A percentile compares a stretch with the other conserved stretches of the same genome.
These are phyloP conservation scores for Pantherophis vulpinus DNA, from an alignment of 2,797 vertebrate species.

Conservation along the genomic window DNA sequence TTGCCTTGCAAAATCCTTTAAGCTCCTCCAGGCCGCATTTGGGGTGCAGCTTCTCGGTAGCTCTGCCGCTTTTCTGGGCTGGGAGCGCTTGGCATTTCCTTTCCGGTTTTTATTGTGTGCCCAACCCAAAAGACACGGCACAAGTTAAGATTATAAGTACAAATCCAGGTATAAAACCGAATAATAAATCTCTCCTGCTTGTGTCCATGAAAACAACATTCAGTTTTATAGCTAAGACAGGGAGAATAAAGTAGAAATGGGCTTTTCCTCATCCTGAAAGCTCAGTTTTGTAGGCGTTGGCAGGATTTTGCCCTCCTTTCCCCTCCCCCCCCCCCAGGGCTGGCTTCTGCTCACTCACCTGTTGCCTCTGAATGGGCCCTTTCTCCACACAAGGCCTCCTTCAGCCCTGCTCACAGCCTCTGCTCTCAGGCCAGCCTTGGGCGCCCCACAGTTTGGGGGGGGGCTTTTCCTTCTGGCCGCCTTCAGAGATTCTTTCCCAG, in stretches of 20 bases:
- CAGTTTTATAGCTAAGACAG: background rate
- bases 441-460: background rate
- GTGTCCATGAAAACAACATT: background rate
- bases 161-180: background rate
- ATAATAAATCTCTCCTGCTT: background rate
- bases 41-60: background rate
- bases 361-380: background rate
- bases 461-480: background rate
- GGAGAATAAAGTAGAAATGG: background rate
- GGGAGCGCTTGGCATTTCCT: background rate
- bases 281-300: background rate
- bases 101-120: background rate
- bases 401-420: background rate
- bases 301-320: background rate
- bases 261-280: background rate
- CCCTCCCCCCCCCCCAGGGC: fast-evolving
- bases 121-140: background rate
- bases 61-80: background rate
- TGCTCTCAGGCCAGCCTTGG: background rate
- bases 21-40: background rate
- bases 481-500: background rate
- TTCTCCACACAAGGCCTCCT: background rate
- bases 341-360: background rate
- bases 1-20: background rate
- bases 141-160: background rate